Evolutionary conservation across 2,797 vertebrate genomes (phyloP).

Genomic region (Poeciliopsis presidionis): DNA sequence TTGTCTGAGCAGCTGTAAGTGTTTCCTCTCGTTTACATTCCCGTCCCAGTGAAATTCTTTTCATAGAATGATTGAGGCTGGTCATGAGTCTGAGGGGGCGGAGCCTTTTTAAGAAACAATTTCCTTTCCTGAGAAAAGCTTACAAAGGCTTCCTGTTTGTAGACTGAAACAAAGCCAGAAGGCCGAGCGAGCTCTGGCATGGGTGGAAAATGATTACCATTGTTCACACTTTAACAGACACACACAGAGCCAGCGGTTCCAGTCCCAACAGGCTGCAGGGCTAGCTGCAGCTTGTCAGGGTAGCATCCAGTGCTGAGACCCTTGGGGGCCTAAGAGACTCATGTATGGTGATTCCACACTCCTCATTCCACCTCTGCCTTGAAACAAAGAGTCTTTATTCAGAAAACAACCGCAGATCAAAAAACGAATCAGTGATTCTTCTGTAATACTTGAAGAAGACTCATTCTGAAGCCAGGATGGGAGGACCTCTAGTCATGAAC

Average conservation of each 20-base stretch:
- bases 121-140: slow-evolving; percentile 18
- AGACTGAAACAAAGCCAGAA: slow-evolving; percentile 39
- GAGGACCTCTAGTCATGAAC: not conserved
- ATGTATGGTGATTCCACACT: not conserved
- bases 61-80: not conserved
- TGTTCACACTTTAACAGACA: slow-evolving; percentile 58
- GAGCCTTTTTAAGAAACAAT: slow-evolving; percentile 10
- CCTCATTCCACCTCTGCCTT: slow-evolving; percentile 6
- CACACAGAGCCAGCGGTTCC: slow-evolving; percentile 35
- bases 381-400: slow-evolving; percentile 4
- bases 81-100: slow-evolving; percentile 11
- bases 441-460: not conserved
- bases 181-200: slow-evolving; percentile 36
- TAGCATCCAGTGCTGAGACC: slow-evolving; percentile 23
- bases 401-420: not conserved
- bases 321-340: slow-evolving; percentile 6
- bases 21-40: not conserved
- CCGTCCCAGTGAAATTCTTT: not conserved
- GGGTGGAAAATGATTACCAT: slow-evolving; percentile 58
- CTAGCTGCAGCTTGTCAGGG: slow-evolving; percentile 44
- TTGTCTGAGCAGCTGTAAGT: not conserved
- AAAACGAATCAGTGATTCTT: not conserved
- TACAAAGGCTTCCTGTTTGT: slow-evolving; percentile 45
- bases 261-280: slow-evolving; percentile 41
- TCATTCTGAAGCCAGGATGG: not conserved